A percentile compares a stretch with the other conserved stretches of the same genome.
phyloP scores from a whole-genome alignment of 2,113 vertebrate genomes.

The Ceratotherium simum region DNA sequence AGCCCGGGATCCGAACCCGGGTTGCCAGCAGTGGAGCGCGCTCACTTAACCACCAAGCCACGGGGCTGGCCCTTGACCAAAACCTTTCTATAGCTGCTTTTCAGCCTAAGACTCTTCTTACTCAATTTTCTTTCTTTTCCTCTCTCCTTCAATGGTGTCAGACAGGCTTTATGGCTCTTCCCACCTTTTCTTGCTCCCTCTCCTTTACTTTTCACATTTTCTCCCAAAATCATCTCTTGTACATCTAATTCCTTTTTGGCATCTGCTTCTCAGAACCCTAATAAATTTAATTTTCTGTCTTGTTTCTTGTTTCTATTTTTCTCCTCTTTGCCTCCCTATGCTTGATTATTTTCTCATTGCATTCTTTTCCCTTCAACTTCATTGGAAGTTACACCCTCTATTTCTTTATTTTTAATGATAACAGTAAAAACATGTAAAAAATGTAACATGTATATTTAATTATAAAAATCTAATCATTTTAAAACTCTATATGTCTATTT shows the following conservation, averaged over 20 bases:
- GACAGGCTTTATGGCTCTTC: neutral
- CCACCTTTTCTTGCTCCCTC: neutral
- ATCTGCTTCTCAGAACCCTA: neutral
- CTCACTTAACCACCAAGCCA: too few species aligned
- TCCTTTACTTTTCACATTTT: neutral
- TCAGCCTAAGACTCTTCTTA: neutral
- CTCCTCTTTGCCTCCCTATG: neutral
- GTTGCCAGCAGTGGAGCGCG: too few species aligned
- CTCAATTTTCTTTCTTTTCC: neutral
- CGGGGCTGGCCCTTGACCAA: too few species aligned
- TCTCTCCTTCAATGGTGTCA: neutral
- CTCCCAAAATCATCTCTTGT: neutral
- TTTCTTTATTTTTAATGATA: neutral
- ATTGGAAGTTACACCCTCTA: neutral
- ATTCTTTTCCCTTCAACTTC: neutral
- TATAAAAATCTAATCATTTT: neutral
- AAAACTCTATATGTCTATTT: neutral
- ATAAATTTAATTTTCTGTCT: neutral
- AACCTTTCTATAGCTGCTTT: neutral
- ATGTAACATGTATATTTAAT: neutral
- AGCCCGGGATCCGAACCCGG: too few species aligned
- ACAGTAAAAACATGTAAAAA: constrained; percentile 1
- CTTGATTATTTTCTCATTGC: neutral
- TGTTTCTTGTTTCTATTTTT: neutral
- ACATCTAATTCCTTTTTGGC: neutral